A percentile compares a stretch with the other conserved stretches of the same genome.
Conservation (phyloP, 1,140 invertebrate genomes). For the Amphibalanus amphitrite region DNA sequence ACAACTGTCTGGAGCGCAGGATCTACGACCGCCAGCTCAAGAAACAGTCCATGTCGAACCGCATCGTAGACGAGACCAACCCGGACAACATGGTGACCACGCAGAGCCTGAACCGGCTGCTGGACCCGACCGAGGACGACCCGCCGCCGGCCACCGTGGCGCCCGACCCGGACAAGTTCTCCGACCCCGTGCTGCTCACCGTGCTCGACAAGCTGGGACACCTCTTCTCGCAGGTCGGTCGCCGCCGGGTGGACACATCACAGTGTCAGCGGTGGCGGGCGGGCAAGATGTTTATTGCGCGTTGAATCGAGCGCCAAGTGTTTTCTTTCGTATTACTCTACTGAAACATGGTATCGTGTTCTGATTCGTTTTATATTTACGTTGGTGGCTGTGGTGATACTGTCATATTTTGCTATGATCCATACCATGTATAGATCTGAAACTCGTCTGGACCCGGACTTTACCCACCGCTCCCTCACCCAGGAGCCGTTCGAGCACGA, state of each 20-base stretch:
- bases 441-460: no score
- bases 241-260: no score
- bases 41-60: slow-evolving; percentile 88
- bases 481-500: slow-evolving; percentile 91
- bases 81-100: slow-evolving; percentile 40
- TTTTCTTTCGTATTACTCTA: no score
- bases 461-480: no score
- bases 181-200: slow-evolving; percentile 61
- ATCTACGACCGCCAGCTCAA: slow-evolving; percentile 97
- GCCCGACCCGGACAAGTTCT: slow-evolving; percentile 48
- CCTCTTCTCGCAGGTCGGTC: slow-evolving; percentile 29
- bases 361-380: no score
- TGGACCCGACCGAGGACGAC: slow-evolving; percentile 78
- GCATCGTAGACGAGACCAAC: slow-evolving; percentile 95
- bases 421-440: no score
- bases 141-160: slow-evolving; percentile 46
- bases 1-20: slow-evolving; percentile 91
- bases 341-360: no score
- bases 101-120: slow-evolving; percentile 63
- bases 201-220: slow-evolving; percentile 46
- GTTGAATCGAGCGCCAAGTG: no score
- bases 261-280: no score
- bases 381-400: no score
- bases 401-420: no score
- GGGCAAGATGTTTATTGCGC: no score